Evolutionary conservation across 2,113 vertebrate species (phyloP), one percentile per base, ranked within the genome.

Genomic region (Corydoras sp.): DNA sequence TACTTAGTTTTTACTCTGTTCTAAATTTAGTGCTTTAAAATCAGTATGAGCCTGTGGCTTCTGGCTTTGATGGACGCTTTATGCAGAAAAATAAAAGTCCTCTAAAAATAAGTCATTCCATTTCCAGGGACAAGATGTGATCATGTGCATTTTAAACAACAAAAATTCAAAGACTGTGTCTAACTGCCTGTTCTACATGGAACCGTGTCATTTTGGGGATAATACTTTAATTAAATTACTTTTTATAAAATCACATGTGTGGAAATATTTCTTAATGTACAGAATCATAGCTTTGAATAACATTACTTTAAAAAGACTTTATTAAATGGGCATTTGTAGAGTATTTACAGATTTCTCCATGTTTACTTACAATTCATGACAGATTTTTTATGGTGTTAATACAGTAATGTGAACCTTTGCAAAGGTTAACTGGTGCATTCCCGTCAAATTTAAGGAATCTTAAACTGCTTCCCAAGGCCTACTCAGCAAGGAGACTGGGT

Each of bases 341-440:
- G 69, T 89, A 89, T 90, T 86, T 88, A 89, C 88, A 89, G 85
- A 82, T 85, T 84, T 84, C 69, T 83, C 65, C 58, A 71, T 73
- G 61, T 84, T 83, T 35, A 74, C 73, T 69, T 68, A 80, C 75
- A 60, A 78, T 75, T 67, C 61, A 67, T 76, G 43, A 72, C 54
- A 60, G n/a, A 60, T 62, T 30, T 2, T 72, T 53, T 61, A 50
- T 80, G 55, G 55, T 61, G 80, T 69, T 71, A 58, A 63, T 76
- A 63, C 68, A 74, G 61, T 68, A 76, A 67, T 53, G 15, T 54
- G 64, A 72, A 82, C 60, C 66, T 72, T 65, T 50, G 30, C 74
- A 61, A 71, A 77, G 75, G 75, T 78, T 76, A 77, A 75, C 80
- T 65, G 81, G 76, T 62, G 77, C 63, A 76, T 72, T 66, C 59